Evolutionary conservation across 2,797 vertebrate genomes (phyloP), one percentile per base, ranked within the genome.

Genomic region (Potorous gilbertii): DNA sequence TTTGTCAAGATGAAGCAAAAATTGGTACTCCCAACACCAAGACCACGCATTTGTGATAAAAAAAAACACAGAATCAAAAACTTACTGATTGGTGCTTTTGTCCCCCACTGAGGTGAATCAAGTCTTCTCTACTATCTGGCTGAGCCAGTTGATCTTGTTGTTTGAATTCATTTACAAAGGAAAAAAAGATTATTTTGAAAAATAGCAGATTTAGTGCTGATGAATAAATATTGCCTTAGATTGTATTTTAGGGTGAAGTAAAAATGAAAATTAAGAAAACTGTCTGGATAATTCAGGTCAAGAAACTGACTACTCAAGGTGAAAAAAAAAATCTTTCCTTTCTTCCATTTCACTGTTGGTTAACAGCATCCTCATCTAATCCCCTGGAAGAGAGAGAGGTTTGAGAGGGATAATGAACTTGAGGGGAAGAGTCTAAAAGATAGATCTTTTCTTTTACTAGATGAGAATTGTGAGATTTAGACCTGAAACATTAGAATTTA

Each of bases 251-350:
- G 81, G 55, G 93, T 90, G 55, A 96, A 40, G 46, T 52, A n/a
- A 90, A 81, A 1, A 34, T 94, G 55, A 95, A 81, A 97, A 95
- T 40, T 40, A 92, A 55, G 29, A 9, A 0, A 11, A 40, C 95
- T 54, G 18, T 81, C 93, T 56, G 52, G 91, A 91, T 93, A 94
- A 62, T 74, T 81, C 1, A 55, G 81, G 21, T 94, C 2, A 94
- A 52, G 90, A 81, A 81, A 55, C 92, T 13, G 62, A 5, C 34
- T 74, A 40, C 34, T 34, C 31, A 66, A 74, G n/a, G 18, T 11
- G 46, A 10, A 59, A 74, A 94, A 91, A 10, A n/a, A 56, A 56
- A 56, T 56, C 91, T 27, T 6, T 93, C 50, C 11, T 46, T 4
- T 92, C 55, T 11, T 18, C 5, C 6, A 89, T 1, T 21, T 9